phyloP scores from a whole-genome alignment of 2,888 invertebrate species.

The Malthinus seriepunctatus region DNA sequence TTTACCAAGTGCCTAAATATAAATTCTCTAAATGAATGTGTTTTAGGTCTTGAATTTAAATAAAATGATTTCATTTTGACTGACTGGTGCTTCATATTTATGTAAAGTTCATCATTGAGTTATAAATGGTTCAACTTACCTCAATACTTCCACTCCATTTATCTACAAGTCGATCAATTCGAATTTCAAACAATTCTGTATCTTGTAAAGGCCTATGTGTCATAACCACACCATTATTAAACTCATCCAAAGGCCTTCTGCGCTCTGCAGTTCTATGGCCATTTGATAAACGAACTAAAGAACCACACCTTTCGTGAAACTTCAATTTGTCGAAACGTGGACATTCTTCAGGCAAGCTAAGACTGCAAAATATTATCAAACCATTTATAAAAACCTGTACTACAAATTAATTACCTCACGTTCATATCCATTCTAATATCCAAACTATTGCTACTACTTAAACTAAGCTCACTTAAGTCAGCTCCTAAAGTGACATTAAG shows the following conservation, averaged over 20 bases:
- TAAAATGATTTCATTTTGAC: too few relatives aligned
- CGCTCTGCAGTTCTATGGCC: slow-evolving; percentile 86
- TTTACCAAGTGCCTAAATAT: too few relatives aligned
- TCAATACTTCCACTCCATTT: slow-evolving; percentile 96
- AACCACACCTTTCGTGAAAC: slow-evolving; percentile 88
- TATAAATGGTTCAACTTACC: slow-evolving; percentile 48
- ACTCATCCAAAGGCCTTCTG: slow-evolving; percentile 86
- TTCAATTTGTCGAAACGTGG: slow-evolving; percentile 65
- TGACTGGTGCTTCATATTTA: too few relatives aligned
- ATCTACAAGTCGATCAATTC: slow-evolving; percentile 89
- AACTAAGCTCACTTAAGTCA: slow-evolving; percentile 53
- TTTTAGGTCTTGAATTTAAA: too few relatives aligned
- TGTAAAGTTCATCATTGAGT: not conserved
- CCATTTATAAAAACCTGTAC: too few relatives aligned
- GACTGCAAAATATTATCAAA: too few relatives aligned
- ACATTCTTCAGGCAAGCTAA: slow-evolving; percentile 49
- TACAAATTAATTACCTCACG: slow-evolving; percentile 43
- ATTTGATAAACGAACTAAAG: slow-evolving; percentile 81
- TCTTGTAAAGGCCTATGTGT: slow-evolving; percentile 85
- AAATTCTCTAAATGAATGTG: too few relatives aligned
- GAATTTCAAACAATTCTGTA: slow-evolving; percentile 92
- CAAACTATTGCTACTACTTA: slow-evolving; percentile 54
- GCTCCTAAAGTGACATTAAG: slow-evolving; percentile 53
- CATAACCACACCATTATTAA: slow-evolving; percentile 96
- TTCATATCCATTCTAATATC: slow-evolving; percentile 56